These are phyloP conservation scores for Huso huso DNA, from an alignment of 2,797 vertebrate species.

Conservation along the genomic window DNA sequence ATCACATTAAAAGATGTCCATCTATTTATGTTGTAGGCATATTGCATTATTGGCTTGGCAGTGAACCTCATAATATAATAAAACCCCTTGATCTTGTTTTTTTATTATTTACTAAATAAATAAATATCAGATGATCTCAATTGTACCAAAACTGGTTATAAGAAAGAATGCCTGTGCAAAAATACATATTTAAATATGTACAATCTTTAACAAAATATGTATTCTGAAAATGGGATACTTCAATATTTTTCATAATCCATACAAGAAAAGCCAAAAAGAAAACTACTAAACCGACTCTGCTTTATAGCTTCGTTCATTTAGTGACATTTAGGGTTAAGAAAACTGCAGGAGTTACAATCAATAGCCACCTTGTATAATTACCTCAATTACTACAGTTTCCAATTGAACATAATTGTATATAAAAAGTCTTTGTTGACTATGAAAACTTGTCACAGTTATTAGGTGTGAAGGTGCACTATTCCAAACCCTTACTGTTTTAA, in stretches of 20 bases:
- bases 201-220: slow-evolving; percentile 99
- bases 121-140: slow-evolving; percentile 93
- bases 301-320: slow-evolving; percentile 74
- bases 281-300: slow-evolving; percentile 67
- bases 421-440: too few species aligned
- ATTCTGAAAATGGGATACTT: slow-evolving; percentile 96
- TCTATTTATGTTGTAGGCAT: slow-evolving; percentile 60
- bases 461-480: too few species aligned
- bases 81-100: slow-evolving; percentile 67
- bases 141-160: slow-evolving; percentile 95
- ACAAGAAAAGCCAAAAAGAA: slow-evolving; percentile 75
- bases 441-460: too few species aligned
- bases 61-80: slow-evolving; percentile 98
- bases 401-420: too few species aligned
- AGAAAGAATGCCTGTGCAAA: slow-evolving; percentile 99
- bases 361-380: slow-evolving; percentile 40
- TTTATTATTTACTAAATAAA: slow-evolving; percentile 81
- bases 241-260: slow-evolving; percentile 78
- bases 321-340: slow-evolving; percentile 79
- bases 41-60: slow-evolving; percentile 92
- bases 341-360: slow-evolving; percentile 69
- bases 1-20: slow-evolving; percentile 57
- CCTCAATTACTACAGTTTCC: slow-evolving; percentile 18
- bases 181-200: slow-evolving; percentile 99
- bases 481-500: too few species aligned